A percentile compares a stretch with the other conserved stretches of the same genome.
These are phyloP conservation scores for Anorthoa munda DNA, from an alignment of 2,888 invertebrate species.

Conservation along the genomic window DNA sequence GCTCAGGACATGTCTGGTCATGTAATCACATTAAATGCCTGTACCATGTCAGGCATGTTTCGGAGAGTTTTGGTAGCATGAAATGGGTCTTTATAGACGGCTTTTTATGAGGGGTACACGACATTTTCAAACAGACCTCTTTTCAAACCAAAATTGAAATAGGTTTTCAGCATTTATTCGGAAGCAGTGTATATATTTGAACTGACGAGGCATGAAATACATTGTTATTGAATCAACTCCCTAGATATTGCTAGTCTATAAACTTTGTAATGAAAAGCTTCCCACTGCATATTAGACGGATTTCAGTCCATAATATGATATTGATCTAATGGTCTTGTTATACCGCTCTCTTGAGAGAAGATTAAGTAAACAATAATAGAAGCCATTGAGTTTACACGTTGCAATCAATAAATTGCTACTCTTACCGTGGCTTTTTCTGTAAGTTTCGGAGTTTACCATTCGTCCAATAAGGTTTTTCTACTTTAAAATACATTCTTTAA, in stretches of 20 bases:
- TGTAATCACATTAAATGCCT: too few species aligned
- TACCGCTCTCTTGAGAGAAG: not conserved
- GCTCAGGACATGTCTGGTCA: not conserved
- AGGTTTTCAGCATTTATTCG: not conserved
- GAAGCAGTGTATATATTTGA: too few species aligned
- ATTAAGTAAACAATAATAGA: constrained; percentile 3
- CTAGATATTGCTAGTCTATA: not conserved
- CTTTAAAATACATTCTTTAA: too few species aligned
- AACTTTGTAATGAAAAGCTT: constrained; percentile 10
- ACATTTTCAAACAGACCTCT: not conserved
- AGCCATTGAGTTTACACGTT: not conserved
- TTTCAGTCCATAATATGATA: constrained; percentile 14
- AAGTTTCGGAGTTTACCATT: too few species aligned
- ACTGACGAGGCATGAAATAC: not conserved
- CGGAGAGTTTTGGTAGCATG: not conserved
- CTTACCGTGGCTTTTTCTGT: too few species aligned
- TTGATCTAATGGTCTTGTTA: constrained; percentile 18
- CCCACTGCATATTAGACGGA: not conserved
- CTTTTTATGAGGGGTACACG: too few species aligned
- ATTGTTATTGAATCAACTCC: constrained; percentile 9
- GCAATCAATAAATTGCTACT: not conserved
- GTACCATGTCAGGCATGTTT: not conserved
- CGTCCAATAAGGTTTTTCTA: too few species aligned
- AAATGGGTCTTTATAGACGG: not conserved
- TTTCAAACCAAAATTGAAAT: too few species aligned